These are phyloP conservation scores for Himantopus leucocephalus DNA, from an alignment of 2,113 vertebrate species.

Conservation along the genomic window DNA sequence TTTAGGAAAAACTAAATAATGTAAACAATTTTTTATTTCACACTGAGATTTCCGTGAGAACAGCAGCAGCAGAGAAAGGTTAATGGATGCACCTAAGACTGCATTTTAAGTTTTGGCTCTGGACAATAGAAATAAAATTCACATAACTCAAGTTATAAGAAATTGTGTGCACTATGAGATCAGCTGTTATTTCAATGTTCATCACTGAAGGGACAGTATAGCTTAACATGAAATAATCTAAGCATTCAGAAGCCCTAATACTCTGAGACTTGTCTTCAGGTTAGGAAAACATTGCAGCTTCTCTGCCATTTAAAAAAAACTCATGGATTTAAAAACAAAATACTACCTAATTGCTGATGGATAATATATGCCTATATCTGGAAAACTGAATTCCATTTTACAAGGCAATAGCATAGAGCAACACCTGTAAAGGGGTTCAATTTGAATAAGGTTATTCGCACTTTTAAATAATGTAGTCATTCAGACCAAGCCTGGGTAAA, in stretches of 20 bases:
- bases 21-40: neutral
- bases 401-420: neutral
- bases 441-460: neutral
- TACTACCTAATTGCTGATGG: neutral
- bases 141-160: neutral
- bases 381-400: neutral
- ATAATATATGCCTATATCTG: neutral
- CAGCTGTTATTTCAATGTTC: neutral
- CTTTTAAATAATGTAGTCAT: neutral
- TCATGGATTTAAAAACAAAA: neutral
- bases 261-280: neutral
- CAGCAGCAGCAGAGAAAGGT: neutral
- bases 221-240: neutral
- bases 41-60: neutral
- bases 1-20: neutral
- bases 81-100: neutral
- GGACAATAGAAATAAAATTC: neutral
- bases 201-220: neutral
- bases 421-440: neutral
- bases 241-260: neutral
- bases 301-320: neutral
- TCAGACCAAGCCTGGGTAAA: neutral
- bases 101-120: neutral
- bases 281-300: neutral
- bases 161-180: neutral